Evolutionary conservation across 64 coral and sea anemone species (phyloP).

Genomic region (Montipora sp.): DNA sequence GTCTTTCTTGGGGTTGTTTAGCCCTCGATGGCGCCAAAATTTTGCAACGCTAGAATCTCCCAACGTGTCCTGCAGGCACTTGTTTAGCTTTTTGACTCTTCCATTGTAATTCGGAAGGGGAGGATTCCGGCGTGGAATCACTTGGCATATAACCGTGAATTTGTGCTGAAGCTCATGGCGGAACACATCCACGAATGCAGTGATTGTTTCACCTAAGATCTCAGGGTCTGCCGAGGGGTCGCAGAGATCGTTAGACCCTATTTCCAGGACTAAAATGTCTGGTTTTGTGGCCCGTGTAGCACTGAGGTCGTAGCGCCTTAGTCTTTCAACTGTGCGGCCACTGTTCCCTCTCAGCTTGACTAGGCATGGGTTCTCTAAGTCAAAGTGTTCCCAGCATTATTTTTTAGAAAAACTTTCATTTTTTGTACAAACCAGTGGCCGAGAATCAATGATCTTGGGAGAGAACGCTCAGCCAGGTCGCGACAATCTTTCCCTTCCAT

Average conservation of each 20-base stretch:
- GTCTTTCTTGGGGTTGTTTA: no score
- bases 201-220: not conserved
- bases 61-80: no score
- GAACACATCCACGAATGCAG: not conserved
- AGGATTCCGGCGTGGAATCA: not conserved
- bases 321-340: not conserved
- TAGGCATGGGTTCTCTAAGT: not conserved
- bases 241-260: not conserved
- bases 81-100: not conserved
- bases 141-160: not conserved
- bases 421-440: not conserved
- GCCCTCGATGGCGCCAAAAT: no score
- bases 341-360: not conserved
- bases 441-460: not conserved
- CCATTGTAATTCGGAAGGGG: not conserved
- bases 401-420: not conserved
- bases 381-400: not conserved
- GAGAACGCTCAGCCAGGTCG: no score
- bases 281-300: not conserved
- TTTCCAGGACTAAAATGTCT: not conserved
- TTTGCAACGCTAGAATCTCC: no score
- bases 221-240: not conserved
- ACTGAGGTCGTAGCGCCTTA: not conserved
- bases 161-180: not conserved
- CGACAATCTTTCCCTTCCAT: no score